Percentiles rank a stretch among this genome's conserved stretches.
Evolutionary conservation across 35 echinoderm and acorn worm genomes (phyloP).

Genomic region (Stichopus chloronotus): DNA sequence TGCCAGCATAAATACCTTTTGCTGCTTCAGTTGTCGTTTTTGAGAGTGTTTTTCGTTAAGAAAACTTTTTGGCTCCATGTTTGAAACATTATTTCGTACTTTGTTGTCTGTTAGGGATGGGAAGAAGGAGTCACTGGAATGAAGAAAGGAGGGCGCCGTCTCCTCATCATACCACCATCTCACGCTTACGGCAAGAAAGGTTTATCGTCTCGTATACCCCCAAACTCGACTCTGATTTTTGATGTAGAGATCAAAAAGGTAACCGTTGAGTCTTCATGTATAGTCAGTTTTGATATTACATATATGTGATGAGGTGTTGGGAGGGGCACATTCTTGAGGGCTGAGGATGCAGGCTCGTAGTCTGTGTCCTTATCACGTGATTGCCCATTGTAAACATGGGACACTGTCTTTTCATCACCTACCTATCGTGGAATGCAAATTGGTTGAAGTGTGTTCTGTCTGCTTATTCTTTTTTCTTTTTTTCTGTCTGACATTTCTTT

Average conservation of each 20-base stretch:
- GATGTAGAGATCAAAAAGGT: conserved; percentile 99
- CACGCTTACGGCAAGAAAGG: conserved; percentile 93
- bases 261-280: background rate
- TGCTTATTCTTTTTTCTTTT: too few relatives aligned
- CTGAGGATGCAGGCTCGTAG: too few relatives aligned
- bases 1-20: too few relatives aligned
- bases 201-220: conserved; percentile 85
- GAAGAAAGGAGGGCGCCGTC: conserved; percentile 94
- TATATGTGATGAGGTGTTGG: background rate
- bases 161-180: conserved; percentile 83
- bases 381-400: too few relatives aligned
- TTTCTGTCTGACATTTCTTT: too few relatives aligned
- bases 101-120: conserved; percentile 82
- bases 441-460: too few relatives aligned
- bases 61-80: too few relatives aligned
- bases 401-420: too few relatives aligned
- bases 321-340: background rate
- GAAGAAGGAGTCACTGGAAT: conserved; percentile 94
- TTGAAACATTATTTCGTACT: background rate
- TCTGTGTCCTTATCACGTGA: too few relatives aligned
- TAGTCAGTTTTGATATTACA: background rate
- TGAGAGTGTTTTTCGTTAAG: too few relatives aligned
- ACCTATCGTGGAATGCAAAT: too few relatives aligned
- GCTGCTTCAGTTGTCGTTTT: too few relatives aligned
- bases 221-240: conserved; percentile 96